Conservation (phyloP, 2,888 invertebrate genomes). For the Dicyrtomina minuta region DNA sequence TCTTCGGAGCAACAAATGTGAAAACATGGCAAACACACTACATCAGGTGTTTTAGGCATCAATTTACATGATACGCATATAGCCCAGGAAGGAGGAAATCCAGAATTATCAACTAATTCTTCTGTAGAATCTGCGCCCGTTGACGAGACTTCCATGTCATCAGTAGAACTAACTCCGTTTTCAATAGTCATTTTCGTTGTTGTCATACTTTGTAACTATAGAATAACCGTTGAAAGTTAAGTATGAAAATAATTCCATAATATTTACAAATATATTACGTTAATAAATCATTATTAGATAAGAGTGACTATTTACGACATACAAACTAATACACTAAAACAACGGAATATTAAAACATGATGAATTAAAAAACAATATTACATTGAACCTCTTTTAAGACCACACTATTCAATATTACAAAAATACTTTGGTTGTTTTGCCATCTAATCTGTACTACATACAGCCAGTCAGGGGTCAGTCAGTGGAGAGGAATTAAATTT, state of each 20-base stretch:
- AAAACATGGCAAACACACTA: slow-evolving; percentile 18
- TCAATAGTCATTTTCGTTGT: neutral
- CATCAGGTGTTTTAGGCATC: slow-evolving; percentile 16
- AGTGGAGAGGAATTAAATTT: no score
- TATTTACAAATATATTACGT: no score
- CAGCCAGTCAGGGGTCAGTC: no score
- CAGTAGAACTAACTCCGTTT: neutral
- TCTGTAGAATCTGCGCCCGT: neutral
- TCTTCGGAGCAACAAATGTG: slow-evolving; percentile 29
- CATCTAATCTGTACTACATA: no score
- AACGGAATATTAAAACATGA: no score
- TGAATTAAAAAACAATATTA: no score
- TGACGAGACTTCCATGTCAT: slow-evolving; percentile 1
- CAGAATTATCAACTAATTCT: neutral
- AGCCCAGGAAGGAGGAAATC: slow-evolving; percentile 27
- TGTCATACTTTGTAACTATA: neutral
- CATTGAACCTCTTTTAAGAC: no score
- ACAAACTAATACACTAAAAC: no score
- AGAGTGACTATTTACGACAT: no score
- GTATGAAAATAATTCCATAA: neutral
- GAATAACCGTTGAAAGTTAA: neutral
- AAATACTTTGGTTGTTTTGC: no score
- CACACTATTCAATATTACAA: no score
- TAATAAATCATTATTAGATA: no score
- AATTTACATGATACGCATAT: slow-evolving; percentile 17